Evolutionary conservation across 2,113 vertebrate species (phyloP).

Genomic region (Marmota flaviventris): DNA sequence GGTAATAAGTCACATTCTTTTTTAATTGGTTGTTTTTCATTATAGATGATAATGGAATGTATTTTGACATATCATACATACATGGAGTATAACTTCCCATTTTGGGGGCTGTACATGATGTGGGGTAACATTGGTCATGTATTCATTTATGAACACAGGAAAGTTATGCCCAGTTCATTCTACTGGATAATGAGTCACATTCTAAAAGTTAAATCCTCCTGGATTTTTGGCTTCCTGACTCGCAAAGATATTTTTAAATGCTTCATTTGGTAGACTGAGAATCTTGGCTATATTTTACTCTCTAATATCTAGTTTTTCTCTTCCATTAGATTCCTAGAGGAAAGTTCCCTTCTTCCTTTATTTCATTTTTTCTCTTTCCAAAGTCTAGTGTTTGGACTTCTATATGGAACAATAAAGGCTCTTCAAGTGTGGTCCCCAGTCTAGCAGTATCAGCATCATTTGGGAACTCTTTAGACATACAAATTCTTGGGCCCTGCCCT

Average conservation of each 20-base stretch:
- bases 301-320: background rate
- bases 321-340: background rate
- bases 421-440: background rate
- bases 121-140: too few species aligned
- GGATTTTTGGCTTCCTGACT: background rate
- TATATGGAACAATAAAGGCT: background rate
- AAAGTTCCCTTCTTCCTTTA: background rate
- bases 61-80: too few species aligned
- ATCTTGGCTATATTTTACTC: background rate
- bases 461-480: background rate
- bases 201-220: background rate
- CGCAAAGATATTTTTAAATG: background rate
- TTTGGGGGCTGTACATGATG: too few species aligned
- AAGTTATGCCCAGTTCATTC: too few species aligned
- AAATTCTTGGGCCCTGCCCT: fast-evolving
- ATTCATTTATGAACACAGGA: too few species aligned
- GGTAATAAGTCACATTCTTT: background rate
- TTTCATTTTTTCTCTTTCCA: background rate
- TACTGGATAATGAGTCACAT: background rate
- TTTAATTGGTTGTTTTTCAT: too few species aligned
- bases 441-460: background rate
- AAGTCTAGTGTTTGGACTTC: background rate
- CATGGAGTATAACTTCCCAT: too few species aligned
- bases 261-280: background rate
- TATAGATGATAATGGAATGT: too few species aligned